Percentiles rank a stretch among this genome's conserved stretches.
Evolutionary conservation across 2,113 vertebrate species (phyloP).

Genomic region (Lagopus muta): DNA sequence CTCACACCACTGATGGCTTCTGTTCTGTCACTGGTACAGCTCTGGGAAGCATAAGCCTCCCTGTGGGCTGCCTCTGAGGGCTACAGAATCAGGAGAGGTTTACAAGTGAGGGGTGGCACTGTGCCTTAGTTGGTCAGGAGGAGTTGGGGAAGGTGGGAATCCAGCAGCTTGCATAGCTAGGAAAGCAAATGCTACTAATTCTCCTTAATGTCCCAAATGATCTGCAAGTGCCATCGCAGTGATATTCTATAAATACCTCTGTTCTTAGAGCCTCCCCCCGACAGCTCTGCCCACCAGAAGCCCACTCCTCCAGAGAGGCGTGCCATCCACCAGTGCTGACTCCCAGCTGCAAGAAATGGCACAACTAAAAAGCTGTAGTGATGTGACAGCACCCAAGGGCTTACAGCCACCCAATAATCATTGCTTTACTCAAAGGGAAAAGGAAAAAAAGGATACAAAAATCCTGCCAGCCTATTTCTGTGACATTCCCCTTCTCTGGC

Average conservation of each 20-base stretch:
- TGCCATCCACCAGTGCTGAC: too few relatives aligned
- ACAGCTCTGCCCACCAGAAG: neutral
- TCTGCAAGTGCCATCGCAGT: neutral
- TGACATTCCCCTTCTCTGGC: neutral
- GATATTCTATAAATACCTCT: neutral
- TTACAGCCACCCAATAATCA: neutral
- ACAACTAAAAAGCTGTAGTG: fast-evolving
- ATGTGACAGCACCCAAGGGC: neutral
- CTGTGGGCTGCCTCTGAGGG: too few relatives aligned
- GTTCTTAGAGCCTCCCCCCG: constrained; percentile 13
- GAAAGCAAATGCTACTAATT: neutral
- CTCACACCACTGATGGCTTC: neutral
- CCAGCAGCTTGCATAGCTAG: neutral
- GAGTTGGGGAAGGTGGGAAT: neutral
- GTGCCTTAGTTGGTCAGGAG: neutral
- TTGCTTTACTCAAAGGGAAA: neutral
- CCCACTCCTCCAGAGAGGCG: neutral
- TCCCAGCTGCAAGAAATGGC: neutral
- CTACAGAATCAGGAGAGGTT: neutral
- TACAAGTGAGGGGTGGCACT: neutral
- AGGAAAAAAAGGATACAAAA: neutral
- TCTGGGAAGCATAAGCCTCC: neutral
- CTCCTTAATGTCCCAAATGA: neutral
- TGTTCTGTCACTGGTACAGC: neutral
- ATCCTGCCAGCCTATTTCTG: fast-evolving